Evolutionary conservation across 2,888 invertebrate species (phyloP), one percentile per base, ranked within the genome.

Genomic region (Brachypterus glaber): DNA sequence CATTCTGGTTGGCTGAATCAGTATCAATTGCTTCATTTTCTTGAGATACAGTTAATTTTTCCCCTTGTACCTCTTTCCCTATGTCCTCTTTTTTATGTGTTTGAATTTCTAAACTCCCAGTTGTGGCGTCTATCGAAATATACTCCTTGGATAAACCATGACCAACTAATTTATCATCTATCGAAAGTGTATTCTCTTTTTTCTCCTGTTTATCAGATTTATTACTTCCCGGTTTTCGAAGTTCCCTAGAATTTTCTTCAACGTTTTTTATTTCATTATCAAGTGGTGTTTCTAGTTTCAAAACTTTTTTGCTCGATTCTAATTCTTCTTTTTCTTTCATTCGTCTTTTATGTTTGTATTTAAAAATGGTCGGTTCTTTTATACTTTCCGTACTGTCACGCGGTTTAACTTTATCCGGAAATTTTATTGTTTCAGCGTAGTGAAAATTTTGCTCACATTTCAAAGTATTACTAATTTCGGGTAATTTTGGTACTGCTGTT

Each of bases 401-500:
- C 17, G 42, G 37, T 45, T 43, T 44, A 4, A 44, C 27, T 37
- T 64, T 64, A 52, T 64, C 63, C 15, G 61, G 62, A 48, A 60
- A 57, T 49, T 64, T 60, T 50, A 58, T 55, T n/a, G 62, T 58
- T 44, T 56, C 59, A 47, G 51, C 58, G 36, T 50, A 49, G 48
- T 60, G 60, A 62, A 63, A 62, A 62, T 64, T 64, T 58, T 62
- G 62, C 40, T 61, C 58, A 35, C 50, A 52, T 45, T 63, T 64
- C 17, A 58, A 45, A 3, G 44, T 41, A 32, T 71, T 67, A 5
- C 75, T 74, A 3, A 71, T 63, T 11, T 70, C 64, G 1, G 75
- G 74, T 40, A 79, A 51, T 39, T 71, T 70, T 1, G 79, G 76
- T 9, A 76, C 68, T 11, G 66, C 61, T 1, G 79, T 78, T 52